phyloP scores from a whole-genome alignment of 2,797 vertebrate genomes.

The Malurus leucopterus region DNA sequence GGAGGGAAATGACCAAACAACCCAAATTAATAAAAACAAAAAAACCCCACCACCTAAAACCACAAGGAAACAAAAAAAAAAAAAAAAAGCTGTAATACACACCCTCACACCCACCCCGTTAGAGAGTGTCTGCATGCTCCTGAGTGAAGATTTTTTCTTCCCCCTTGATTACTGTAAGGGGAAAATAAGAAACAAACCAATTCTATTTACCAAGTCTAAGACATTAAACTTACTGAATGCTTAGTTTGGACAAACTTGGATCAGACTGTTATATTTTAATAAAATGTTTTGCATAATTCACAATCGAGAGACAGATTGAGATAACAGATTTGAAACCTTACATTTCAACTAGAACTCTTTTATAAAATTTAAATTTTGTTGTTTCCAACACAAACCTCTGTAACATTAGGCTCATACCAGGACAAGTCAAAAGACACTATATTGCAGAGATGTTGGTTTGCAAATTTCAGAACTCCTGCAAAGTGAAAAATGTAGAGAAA shows the following conservation, averaged over 20 bases:
- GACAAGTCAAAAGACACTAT: not conserved
- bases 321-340: not conserved
- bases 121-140: not conserved
- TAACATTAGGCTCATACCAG: not conserved
- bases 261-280: not conserved
- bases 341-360: not conserved
- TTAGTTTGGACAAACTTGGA: not conserved
- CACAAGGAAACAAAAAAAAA: not conserved
- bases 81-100: not conserved
- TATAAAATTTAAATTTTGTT: not conserved
- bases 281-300: not conserved
- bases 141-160: not conserved
- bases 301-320: not conserved
- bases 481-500: not conserved
- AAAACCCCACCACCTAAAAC: not conserved
- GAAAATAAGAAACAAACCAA: not conserved
- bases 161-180: not conserved
- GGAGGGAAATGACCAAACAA: not conserved
- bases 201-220: not conserved
- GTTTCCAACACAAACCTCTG: not conserved
- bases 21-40: not conserved
- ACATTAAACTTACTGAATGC: not conserved
- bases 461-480: not conserved
- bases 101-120: not conserved
- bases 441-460: not conserved